Percentiles rank a stretch among this genome's conserved stretches.
These are phyloP conservation scores for Rhopilema esculentum DNA, from an alignment of 30 jellyfish, hydroid and myxozoan genomes.

Conservation along the genomic window DNA sequence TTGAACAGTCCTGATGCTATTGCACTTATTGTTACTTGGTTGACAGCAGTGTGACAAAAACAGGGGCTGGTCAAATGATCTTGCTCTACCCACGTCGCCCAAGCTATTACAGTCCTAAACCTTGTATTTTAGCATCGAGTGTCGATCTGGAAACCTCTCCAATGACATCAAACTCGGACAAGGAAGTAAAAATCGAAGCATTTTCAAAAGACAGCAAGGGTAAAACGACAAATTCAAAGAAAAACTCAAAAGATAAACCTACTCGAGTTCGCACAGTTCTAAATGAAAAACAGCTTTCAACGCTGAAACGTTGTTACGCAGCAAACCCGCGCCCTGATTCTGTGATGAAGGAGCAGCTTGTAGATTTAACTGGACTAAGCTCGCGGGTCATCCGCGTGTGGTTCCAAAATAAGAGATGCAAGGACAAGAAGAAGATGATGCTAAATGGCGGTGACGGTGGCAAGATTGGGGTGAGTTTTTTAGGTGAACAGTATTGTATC, in stretches of 20 bases:
- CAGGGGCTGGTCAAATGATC: too few species aligned
- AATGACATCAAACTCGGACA: conserved; percentile 20
- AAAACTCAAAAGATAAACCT: conserved; percentile 64
- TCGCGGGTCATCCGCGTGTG: conserved; percentile 93
- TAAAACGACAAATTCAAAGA: conserved; percentile 10
- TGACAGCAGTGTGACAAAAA: too few species aligned
- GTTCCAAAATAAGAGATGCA: conserved; percentile 93
- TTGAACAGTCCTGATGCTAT: too few species aligned
- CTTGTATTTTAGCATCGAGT: neutral
- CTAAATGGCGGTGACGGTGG: conserved; percentile 32
- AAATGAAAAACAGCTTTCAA: conserved; percentile 77
- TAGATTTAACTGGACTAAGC: conserved; percentile 83
- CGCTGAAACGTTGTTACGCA: conserved; percentile 82
- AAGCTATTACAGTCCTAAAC: too few species aligned
- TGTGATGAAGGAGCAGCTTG: conserved; percentile 80
- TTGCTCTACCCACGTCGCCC: too few species aligned
- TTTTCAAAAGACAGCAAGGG: conserved; percentile 15
- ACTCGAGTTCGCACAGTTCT: conserved; percentile 87
- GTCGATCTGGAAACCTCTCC: conserved; percentile 42
- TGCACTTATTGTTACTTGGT: too few species aligned
- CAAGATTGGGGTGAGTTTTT: conserved; percentile 32
- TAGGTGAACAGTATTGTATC: too few species aligned
- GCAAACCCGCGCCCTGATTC: conserved; percentile 95
- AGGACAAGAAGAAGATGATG: conserved; percentile 84
- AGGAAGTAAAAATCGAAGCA: conserved; percentile 22